Evolutionary conservation across 1,140 invertebrate species (phyloP), one percentile per base, ranked within the genome.

Genomic region (Mya arenaria): DNA sequence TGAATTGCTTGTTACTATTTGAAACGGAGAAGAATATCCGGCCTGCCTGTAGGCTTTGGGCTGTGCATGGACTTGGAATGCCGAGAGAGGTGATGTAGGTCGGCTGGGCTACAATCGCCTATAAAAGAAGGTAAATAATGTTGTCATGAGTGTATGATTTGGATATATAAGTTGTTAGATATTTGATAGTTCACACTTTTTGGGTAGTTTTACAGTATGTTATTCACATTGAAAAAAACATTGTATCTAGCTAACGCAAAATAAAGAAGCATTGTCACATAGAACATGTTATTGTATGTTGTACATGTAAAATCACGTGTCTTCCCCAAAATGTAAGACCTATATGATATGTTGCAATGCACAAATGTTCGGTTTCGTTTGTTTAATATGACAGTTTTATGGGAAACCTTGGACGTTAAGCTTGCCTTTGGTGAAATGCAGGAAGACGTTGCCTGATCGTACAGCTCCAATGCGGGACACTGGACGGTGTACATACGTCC

Each of bases 381-480:
- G n/a, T n/a, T n/a, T n/a, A n/a, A n/a, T n/a, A n/a, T n/a, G n/a
- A n/a, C n/a, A n/a, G n/a, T n/a, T n/a, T n/a, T n/a, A n/a, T n/a
- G n/a, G n/a, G n/a, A n/a, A n/a, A n/a, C n/a, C n/a, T n/a, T n/a
- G n/a, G n/a, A n/a, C n/a, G n/a, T n/a, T n/a, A n/a, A n/a, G n/a
- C 30, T 19, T 28, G 36, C 44, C 6, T 0, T 62, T 41, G 0
- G n/a, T n/a, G 25, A 44, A 13, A 62, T n/a, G 37, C 72, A 75
- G 6, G 55, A 34, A n/a, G 37, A 41, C 1, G 72, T 63, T 1
- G 72, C 72, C 36, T 75, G 72, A 39, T 81, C 75, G 55, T 77
- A 86, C 0, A 84, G 55, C 4, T 79, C 69, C 0, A 77, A 77
- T 8, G 63, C 3, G 15, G 75, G 82, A 36, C 84, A 86, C 48